Base-by-base conservation (phyloP, 2,888 invertebrate species). In the Ophonus ardosiacus region DNA sequence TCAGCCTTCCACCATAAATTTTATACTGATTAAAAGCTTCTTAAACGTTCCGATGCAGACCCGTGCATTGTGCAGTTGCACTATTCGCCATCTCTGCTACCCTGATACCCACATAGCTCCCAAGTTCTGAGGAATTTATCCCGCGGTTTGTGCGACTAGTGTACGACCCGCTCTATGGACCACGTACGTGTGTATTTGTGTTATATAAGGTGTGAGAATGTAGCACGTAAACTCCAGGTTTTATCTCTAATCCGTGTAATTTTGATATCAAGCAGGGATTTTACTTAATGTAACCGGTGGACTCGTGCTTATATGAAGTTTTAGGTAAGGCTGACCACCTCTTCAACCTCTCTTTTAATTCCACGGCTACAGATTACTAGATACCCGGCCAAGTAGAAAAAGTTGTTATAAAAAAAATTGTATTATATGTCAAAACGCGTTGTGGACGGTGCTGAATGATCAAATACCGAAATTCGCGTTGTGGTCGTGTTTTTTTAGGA, bases 201-300 rank as follows among this genome's bases (percentile, higher is more conserved):
- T 80, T 38, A 81, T 65, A 51, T 81, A 81, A 81, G 81, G 81
- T 51, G 61, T 61, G 79, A 79, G 63, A 80, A 59, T 80, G 81
- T 81, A 43, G 56, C 63, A 61, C 61, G 21, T 80, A 57, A 78
- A 57, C 15, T 57, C 78, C 61, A 51, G 56, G 68, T 68, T 81
- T 81, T 65, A 81, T 81, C 81, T 68, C 81, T 81, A 81, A 81
- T 81, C 81, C 81, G 51, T 68, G 68, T 65, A 81, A 81, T 68
- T 81, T 65, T 81, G 24, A 68, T 78, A 78, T 57, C 15, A 74
- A 31, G 78, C 31, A n/a, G 57, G 57, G 78, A 57, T 56, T 57
- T 57, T 78, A 57, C 78, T 74, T 74, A 74, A 74, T 74, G 74
- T 74, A 40, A 51, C 43, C 74, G 56, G 24, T 74, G 43, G 71